Base-by-base conservation (phyloP, 2,113 vertebrate genomes). In the Salvelinus sp. region DNA sequence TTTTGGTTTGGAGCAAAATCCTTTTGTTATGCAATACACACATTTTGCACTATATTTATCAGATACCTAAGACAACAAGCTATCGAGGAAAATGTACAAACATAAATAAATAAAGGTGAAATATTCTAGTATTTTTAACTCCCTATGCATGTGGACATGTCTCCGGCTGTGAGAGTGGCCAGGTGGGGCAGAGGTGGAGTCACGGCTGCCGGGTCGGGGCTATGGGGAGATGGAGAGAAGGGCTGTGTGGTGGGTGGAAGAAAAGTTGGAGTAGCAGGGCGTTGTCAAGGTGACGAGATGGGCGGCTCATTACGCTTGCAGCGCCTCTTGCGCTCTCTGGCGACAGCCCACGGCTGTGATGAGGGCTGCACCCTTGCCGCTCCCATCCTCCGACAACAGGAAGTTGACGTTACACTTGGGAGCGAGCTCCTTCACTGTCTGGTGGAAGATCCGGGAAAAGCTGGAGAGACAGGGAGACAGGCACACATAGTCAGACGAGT, bases 291-390 rank as follows among this genome's bases (percentile, higher is more conserved):
- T 33, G 2, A 60, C 7, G 1, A 5, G 60, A 12, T n/a, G 12
- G 60, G 47, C 1, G 2, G 75, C 22, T 74, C 12, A 44, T 22
- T 44, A 54, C 13, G 63, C 70, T 83, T 91, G 88, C 84, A 95
- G 68, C 90, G 88, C 88, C 3, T 88, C 82, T 0, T 92, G 89
- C 14, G 93, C 94, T 1, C 96, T 94, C 81, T 96, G 94, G 83
- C 92, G 93, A 82, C 95, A 96, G 47, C 95, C 96, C 87, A 97
- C 96, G 0, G 97, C 97, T 0, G 96, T 98, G 93, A 98, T 98
- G 70, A 98, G 96, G 0, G 96, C 97, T 0, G 96, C 97, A n/a
- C 97, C 97, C 76, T 98, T 98, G 48, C 97, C 97, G 0, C 97
- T 98, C 47, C 97, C 96, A 0, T 98, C 96, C 89, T 98, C 96